These are phyloP conservation scores for Esox lucius DNA, from an alignment of 2,797 vertebrate species.

Conservation along the genomic window DNA sequence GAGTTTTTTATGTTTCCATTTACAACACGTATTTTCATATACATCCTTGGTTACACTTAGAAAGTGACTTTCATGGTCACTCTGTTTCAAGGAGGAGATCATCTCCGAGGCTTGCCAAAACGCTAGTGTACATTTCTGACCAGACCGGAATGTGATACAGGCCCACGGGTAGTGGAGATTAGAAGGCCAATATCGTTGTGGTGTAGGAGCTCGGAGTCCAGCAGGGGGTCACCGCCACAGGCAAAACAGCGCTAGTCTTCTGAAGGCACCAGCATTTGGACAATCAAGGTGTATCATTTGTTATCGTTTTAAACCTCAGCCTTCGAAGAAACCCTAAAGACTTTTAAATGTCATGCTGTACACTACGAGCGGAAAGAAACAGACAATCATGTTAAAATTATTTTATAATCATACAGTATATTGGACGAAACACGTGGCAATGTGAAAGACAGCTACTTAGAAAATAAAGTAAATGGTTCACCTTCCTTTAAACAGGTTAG, in stretches of 20 bases:
- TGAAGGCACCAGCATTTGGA: conserved; percentile 32
- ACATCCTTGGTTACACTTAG: neutral
- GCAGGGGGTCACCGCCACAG: conserved; percentile 4
- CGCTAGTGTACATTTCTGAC: neutral
- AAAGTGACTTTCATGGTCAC: neutral
- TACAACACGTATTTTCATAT: neutral
- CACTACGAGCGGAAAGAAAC: neutral
- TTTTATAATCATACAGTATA: conserved; percentile 63
- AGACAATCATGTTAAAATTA: conserved; percentile 36
- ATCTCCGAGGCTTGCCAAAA: neutral
- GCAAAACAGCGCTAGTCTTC: conserved; percentile 28
- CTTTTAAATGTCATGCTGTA: conserved; percentile 15
- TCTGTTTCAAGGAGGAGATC: neutral
- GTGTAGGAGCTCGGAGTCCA: conserved; percentile 5
- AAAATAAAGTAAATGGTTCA: conserved; percentile 4
- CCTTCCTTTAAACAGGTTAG: neutral
- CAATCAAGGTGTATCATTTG: conserved; percentile 45
- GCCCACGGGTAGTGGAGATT: neutral
- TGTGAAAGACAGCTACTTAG: conserved; percentile 20
- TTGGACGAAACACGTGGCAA: conserved; percentile 41
- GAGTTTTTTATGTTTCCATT: neutral
- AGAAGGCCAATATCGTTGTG: neutral
- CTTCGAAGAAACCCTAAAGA: neutral
- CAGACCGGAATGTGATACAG: neutral
- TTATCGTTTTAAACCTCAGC: conserved; percentile 13